Percentiles rank a stretch among this genome's conserved stretches.
Conservation (phyloP, 53 echinoderm and acorn worm species). For the Glandiceps talaboti region DNA sequence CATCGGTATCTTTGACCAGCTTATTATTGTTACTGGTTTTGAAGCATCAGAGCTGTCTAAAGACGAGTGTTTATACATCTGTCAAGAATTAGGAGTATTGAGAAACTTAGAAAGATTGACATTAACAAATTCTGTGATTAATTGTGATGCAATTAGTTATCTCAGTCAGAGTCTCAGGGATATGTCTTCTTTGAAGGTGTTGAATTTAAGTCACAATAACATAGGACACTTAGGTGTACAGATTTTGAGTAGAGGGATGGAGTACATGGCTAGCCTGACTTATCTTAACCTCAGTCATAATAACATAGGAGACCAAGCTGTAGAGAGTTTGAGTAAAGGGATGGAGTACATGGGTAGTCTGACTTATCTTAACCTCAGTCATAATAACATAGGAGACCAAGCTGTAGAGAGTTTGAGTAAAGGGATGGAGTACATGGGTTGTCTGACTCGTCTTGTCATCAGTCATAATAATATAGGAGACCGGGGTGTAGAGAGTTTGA, state of each 20-base stretch:
- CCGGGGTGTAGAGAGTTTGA: background rate
- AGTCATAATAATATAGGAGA: background rate
- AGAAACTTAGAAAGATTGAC: no score
- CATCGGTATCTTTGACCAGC: no score
- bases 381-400: background rate
- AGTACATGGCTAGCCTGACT: background rate
- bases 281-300: background rate
- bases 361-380: background rate
- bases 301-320: background rate
- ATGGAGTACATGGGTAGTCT: background rate
- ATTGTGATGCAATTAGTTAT: background rate
- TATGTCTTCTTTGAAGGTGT: background rate
- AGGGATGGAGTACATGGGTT: background rate
- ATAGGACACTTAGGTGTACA: background rate
- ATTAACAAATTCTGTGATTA: no score
- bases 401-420: background rate
- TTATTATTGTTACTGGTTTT: no score
- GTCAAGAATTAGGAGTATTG: no score
- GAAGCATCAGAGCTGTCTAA: no score
- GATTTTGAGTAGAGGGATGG: background rate
- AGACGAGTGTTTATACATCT: no score
- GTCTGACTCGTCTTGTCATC: background rate
- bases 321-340: background rate
- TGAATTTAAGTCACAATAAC: background rate
- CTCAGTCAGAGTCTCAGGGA: background rate